Evolutionary conservation across 2,113 vertebrate species (phyloP).

Genomic region (Prolemur simus): DNA sequence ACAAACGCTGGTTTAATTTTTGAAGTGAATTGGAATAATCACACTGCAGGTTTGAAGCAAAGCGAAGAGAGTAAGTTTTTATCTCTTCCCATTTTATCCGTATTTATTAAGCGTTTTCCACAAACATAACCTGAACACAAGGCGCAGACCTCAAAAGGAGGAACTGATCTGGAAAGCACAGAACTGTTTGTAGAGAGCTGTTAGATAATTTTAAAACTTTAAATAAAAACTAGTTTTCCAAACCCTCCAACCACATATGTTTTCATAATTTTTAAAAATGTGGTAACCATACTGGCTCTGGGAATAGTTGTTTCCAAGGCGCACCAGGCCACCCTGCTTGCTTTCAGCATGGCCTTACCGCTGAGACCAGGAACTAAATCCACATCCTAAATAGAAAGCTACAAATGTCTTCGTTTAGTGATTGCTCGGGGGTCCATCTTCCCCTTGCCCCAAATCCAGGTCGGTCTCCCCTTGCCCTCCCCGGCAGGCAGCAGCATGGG

Average conservation of each 20-base stretch:
- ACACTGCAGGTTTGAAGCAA: background rate
- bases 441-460: background rate
- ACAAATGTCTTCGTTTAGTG: background rate
- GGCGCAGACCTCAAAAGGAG: background rate
- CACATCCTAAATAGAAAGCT: background rate
- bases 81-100: background rate
- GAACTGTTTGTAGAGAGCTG: background rate
- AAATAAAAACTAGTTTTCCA: background rate
- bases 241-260: background rate
- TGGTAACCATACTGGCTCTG: background rate
- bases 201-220: background rate
- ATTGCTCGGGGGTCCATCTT: background rate
- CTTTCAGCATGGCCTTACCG: background rate
- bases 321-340: background rate
- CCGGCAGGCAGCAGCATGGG: accelerated
- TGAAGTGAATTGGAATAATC: background rate
- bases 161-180: background rate
- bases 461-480: background rate
- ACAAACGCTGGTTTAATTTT: background rate
- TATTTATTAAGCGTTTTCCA: conserved; percentile 64
- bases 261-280: background rate
- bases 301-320: background rate
- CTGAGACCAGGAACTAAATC: background rate
- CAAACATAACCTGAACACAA: background rate
- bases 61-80: background rate